phyloP scores from a whole-genome alignment of 2,113 vertebrate species.

The Dermatemys mawii region DNA sequence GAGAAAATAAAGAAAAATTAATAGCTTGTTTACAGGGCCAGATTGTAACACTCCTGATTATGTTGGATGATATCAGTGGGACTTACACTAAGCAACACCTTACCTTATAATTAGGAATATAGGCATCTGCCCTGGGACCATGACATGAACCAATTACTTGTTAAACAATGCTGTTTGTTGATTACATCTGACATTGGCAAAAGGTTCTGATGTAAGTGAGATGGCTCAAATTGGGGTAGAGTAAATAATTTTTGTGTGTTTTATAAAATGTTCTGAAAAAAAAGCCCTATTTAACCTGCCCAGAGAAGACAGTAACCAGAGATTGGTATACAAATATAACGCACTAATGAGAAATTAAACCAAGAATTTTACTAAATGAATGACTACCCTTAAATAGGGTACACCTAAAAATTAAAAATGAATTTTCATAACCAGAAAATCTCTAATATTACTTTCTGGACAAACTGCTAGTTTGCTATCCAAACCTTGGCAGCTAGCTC shows the following conservation, averaged over 20 bases:
- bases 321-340: constrained; percentile 51
- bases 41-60: background rate
- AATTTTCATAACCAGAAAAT: background rate
- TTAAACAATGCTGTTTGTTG: background rate
- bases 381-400: background rate
- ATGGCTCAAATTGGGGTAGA: background rate
- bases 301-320: background rate
- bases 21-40: background rate
- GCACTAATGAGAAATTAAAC: background rate
- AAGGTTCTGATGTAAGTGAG: background rate
- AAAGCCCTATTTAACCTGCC: constrained; percentile 35
- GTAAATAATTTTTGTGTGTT: constrained; percentile 30
- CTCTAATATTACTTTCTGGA: background rate
- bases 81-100: background rate
- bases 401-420: background rate
- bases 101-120: background rate
- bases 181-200: background rate
- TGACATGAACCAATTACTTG: background rate
- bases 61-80: background rate
- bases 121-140: background rate
- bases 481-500: background rate
- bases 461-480: background rate
- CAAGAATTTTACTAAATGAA: constrained; percentile 6
- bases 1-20: background rate
- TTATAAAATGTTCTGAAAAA: constrained; percentile 30